phyloP scores from a whole-genome alignment of 1,140 invertebrate genomes.

The Riptortus pedestris region DNA sequence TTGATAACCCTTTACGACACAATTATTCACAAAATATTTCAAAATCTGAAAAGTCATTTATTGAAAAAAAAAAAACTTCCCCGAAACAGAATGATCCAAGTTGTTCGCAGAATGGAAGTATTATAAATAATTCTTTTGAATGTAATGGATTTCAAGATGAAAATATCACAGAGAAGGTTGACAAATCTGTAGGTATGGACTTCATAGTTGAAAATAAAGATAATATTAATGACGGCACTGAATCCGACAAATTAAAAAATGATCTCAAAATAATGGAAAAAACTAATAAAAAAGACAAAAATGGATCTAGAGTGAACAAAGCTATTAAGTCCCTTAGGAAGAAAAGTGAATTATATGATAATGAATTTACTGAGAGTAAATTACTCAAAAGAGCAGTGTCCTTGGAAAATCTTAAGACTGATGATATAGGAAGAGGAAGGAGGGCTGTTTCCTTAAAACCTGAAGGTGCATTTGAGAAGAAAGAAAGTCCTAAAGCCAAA shows the following conservation, averaged over 20 bases:
- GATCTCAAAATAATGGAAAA: slow-evolving; percentile 13
- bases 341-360: slow-evolving; percentile 17
- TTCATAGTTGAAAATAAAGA: too few species aligned
- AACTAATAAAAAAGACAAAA: slow-evolving; percentile 16
- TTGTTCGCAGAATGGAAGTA: background rate
- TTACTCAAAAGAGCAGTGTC: slow-evolving; percentile 26
- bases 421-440: background rate
- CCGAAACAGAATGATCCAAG: background rate
- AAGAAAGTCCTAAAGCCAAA: slow-evolving; percentile 5
- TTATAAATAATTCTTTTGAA: background rate
- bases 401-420: slow-evolving; percentile 18
- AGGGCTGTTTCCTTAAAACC: slow-evolving; percentile 22
- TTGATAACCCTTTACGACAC: background rate
- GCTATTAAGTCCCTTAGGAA: slow-evolving; percentile 23
- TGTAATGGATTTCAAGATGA: background rate
- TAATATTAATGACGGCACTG: too few species aligned
- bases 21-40: background rate
- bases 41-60: background rate
- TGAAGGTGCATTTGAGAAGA: slow-evolving; percentile 13
- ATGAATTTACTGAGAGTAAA: slow-evolving; percentile 24
- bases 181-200: background rate
- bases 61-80: background rate
- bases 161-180: background rate
- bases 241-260: background rate
- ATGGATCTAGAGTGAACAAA: slow-evolving; percentile 23